Conservation (phyloP, 2,113 vertebrate species). For the Rhipidura dahli region DNA sequence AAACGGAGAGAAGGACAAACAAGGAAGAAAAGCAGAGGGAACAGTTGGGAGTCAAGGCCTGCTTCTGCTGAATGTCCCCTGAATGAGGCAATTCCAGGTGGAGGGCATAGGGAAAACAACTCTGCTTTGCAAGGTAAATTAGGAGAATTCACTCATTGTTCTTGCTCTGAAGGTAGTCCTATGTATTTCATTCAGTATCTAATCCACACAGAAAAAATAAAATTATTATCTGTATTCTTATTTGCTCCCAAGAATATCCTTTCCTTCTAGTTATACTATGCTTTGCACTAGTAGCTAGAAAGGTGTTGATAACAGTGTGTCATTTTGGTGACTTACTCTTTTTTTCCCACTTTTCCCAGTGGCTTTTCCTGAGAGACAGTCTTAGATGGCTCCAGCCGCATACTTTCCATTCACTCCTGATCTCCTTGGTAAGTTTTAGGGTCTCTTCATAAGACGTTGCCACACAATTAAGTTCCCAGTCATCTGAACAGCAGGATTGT, state of each 20-base stretch:
- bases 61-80: not conserved
- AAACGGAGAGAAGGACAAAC: not conserved
- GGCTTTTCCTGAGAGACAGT: not conserved
- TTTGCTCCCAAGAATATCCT: not conserved
- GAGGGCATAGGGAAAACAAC: not conserved
- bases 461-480: not conserved
- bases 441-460: not conserved
- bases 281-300: not conserved
- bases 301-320: not conserved
- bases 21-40: not conserved
- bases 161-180: constrained; percentile 8
- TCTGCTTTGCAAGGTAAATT: constrained; percentile 9
- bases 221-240: not conserved
- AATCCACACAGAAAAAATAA: not conserved
- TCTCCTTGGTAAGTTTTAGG: not conserved
- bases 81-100: not conserved
- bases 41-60: not conserved
- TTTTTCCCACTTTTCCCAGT: not conserved
- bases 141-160: not conserved
- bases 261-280: not conserved
- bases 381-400: not conserved
- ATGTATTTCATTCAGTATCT: not conserved
- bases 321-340: not conserved
- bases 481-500: not conserved
- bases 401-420: not conserved